Evolutionary conservation across 2,888 invertebrate species (phyloP).

Genomic region (Creontiades dilutus): DNA sequence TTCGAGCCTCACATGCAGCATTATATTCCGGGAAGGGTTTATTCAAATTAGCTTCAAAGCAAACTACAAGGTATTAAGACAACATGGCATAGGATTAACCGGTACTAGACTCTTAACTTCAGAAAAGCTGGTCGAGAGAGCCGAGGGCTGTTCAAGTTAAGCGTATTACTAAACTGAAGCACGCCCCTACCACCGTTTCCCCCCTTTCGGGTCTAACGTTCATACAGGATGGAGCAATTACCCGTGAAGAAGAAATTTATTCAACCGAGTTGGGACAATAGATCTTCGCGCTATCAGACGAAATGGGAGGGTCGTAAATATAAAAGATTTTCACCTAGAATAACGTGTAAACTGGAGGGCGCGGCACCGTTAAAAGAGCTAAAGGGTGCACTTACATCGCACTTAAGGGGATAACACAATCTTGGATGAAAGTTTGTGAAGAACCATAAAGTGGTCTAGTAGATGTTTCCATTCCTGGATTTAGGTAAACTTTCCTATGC

Average conservation of each 20-base stretch:
- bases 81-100: constrained; percentile 56
- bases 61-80: constrained; percentile 61
- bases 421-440: not conserved
- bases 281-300: not conserved
- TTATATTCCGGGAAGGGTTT: constrained; percentile 49
- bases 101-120: constrained; percentile 52
- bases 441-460: not conserved
- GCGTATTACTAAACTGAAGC: constrained; percentile 48
- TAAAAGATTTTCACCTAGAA: constrained; percentile 28
- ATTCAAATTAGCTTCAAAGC: constrained; percentile 66
- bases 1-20: not conserved
- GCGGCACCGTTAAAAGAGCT: not conserved
- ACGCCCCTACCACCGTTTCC: not conserved
- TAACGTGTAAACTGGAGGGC: not conserved
- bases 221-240: not conserved
- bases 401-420: not conserved
- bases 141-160: constrained; percentile 8
- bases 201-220: not conserved
- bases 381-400: not conserved
- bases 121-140: constrained; percentile 18
- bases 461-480: not conserved
- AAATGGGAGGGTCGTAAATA: constrained; percentile 24
- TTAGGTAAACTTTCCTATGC: no score
- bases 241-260: constrained; percentile 37
- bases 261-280: not conserved